phyloP scores from a whole-genome alignment of 2,888 invertebrate genomes.

The Metallyticus violacea region DNA sequence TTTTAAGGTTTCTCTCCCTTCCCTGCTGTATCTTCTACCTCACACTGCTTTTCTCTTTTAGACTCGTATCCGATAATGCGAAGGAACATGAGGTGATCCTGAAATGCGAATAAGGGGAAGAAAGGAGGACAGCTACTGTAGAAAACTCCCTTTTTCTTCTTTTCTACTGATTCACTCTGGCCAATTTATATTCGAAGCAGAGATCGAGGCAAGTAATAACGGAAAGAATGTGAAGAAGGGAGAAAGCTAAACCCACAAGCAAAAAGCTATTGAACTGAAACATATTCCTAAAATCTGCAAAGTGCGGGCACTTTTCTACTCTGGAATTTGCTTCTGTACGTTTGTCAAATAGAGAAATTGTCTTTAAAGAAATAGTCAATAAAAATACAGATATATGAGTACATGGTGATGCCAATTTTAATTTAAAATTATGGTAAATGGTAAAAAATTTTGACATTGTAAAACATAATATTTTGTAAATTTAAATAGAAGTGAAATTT shows the following conservation, averaged over 20 bases:
- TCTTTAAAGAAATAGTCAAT: no score
- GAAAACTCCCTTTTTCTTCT: not conserved
- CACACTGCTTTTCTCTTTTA: slow-evolving; percentile 3
- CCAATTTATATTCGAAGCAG: slow-evolving; percentile 24
- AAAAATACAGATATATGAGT: no score
- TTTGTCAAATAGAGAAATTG: no score
- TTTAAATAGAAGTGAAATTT: no score
- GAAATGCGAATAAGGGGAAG: not conserved
- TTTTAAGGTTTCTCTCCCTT: slow-evolving; percentile 25
- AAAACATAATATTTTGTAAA: no score
- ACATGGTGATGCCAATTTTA: no score
- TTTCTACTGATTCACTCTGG: not conserved
- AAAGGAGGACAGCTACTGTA: not conserved
- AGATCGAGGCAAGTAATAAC: slow-evolving; percentile 5
- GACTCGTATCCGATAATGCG: not conserved
- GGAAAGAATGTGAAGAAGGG: not conserved
- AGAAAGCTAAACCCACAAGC: not conserved
- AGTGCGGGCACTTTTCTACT: no score
- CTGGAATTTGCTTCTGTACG: no score
- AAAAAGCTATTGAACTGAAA: slow-evolving; percentile 4
- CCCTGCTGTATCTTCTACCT: not conserved
- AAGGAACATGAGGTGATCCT: not conserved
- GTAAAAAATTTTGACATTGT: no score
- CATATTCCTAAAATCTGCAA: not conserved
- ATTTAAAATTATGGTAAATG: no score